Evolutionary conservation across 2,797 vertebrate species (phyloP).

Genomic region (Gorsachius magnificus): DNA sequence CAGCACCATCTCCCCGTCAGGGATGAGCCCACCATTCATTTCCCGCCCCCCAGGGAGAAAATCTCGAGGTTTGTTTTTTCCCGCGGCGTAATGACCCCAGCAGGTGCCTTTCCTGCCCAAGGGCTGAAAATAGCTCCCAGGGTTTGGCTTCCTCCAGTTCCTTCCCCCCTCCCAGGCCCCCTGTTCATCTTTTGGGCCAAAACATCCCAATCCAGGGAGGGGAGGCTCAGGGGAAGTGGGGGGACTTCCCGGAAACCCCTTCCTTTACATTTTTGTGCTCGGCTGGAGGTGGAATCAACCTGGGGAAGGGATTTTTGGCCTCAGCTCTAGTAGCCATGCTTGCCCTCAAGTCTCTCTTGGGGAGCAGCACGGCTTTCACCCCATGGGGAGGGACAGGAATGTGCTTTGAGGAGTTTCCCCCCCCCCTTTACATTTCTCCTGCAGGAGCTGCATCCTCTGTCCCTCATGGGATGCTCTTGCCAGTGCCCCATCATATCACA

Average conservation of each 20-base stretch:
- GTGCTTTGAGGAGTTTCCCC: neutral
- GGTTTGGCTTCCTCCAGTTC: slow-evolving; percentile 29
- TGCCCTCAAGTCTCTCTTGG: neutral
- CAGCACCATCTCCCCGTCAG: neutral
- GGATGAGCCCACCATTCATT: neutral
- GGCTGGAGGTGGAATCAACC: neutral
- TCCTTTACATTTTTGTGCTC: neutral
- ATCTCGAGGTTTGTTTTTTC: slow-evolving; percentile 29
- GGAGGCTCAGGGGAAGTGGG: neutral
- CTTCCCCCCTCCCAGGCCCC: neutral
- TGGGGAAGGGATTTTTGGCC: neutral
- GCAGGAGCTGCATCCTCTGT: neutral
- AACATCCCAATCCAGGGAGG: neutral
- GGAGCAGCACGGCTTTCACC: neutral
- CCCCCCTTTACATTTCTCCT: neutral
- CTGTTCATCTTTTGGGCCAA: neutral
- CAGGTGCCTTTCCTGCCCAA: slow-evolving; percentile 50
- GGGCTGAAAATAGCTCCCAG: neutral
- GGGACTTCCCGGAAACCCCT: neutral
- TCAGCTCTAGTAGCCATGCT: neutral
- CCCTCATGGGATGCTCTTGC: neutral
- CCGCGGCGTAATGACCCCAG: neutral
- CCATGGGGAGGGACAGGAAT: neutral
- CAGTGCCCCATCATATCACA: neutral
- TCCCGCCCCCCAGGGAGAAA: neutral